These are phyloP conservation scores for Pangasius krempfi DNA, from an alignment of 2,797 vertebrate genomes.

Conservation along the genomic window DNA sequence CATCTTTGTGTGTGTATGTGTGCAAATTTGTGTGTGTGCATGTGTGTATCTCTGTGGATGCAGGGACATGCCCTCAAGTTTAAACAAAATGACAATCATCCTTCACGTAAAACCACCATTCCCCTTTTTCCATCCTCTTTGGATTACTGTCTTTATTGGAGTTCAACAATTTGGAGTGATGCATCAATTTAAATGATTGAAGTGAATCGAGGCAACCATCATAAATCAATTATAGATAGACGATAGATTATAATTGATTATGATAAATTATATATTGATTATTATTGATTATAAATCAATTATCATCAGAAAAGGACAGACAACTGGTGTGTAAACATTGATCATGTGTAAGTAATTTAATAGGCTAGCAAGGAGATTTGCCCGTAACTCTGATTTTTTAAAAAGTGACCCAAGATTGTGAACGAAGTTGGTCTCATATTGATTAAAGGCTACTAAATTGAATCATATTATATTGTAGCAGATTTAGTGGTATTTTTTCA, in stretches of 20 bases:
- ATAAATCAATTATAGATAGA: not conserved
- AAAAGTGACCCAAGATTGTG: not conserved
- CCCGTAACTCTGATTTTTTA: not conserved
- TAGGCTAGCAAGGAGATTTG: not conserved
- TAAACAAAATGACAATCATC: not conserved
- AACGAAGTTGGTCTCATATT: not conserved
- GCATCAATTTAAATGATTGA: not conserved
- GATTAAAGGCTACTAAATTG: not conserved
- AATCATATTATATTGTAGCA: not conserved
- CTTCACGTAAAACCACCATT: not conserved
- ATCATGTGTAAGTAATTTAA: not conserved
- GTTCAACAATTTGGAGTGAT: not conserved
- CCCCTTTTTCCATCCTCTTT: not conserved
- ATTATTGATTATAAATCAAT: too few species aligned
- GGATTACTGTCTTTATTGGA: not conserved
- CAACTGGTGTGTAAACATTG: not conserved
- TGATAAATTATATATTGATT: not conserved
- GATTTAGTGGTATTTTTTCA: not conserved
- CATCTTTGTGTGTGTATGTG: not conserved
- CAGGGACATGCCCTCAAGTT: conserved; percentile 8
- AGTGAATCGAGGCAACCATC: not conserved
- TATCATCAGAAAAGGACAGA: not conserved
- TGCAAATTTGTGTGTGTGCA: not conserved
- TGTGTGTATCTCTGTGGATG: not conserved
- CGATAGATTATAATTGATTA: not conserved